phyloP scores from a whole-genome alignment of 2,888 invertebrate species.

The Argynnis bischoffii region DNA sequence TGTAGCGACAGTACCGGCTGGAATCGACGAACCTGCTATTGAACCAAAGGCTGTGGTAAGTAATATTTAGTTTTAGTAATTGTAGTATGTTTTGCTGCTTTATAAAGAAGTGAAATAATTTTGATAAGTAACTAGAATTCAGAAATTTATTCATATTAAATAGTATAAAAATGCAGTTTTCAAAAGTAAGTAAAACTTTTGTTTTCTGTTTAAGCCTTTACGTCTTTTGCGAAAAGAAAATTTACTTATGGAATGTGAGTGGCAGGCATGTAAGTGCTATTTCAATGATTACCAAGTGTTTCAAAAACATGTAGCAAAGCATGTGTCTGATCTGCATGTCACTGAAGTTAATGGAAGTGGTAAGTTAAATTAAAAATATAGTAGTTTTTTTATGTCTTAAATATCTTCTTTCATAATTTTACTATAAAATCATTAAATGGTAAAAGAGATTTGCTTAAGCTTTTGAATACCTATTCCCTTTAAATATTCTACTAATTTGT shows the following conservation, averaged over 20 bases:
- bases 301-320: constrained; percentile 81
- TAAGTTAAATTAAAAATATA: constrained; percentile 41
- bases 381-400: too few species aligned
- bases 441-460: neutral
- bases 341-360: constrained; percentile 51
- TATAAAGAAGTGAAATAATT: too few species aligned
- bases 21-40: constrained; percentile 56
- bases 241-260: constrained; percentile 79
- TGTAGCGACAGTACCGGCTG: constrained; percentile 65
- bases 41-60: constrained; percentile 65
- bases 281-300: constrained; percentile 73
- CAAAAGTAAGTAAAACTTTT: constrained; percentile 5
- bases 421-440: neutral
- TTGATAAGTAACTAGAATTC: too few species aligned
- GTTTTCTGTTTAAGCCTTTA: constrained; percentile 54
- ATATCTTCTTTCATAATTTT: too few species aligned
- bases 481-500: too few species aligned
- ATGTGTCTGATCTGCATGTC: constrained; percentile 72
- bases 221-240: constrained; percentile 53
- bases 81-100: too few species aligned
- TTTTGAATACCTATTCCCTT: too few species aligned
- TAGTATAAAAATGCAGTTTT: too few species aligned
- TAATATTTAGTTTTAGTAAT: constrained; percentile 12
- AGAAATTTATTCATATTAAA: too few species aligned
- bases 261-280: constrained; percentile 77